Evolutionary conservation across 92 coral and sea anemone genomes (phyloP), one percentile per base, ranked within the genome.

Genomic region (Pocillopora grandis): DNA sequence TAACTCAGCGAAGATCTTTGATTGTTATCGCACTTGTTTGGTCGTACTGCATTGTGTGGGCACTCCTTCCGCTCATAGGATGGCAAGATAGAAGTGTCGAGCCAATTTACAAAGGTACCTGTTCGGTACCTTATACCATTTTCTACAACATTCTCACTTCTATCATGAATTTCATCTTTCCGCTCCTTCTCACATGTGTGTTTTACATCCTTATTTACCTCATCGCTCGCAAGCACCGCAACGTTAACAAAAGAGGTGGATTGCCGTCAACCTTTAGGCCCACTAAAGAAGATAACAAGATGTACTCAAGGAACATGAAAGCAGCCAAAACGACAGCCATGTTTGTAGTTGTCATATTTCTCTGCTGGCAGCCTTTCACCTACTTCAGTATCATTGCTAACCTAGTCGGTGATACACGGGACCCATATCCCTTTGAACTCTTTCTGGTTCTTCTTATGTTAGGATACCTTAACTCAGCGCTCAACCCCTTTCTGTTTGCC

Each of bases 321-420:
- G 84, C 92, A 16, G 90, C 92, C 56, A 90, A 90, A 66, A 93
- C 96, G 1, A 90, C 87, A 15, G 86, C 94, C 5, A 80, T 90
- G 82, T 88, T 93, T 33, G 86, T 93, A 55, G 86, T 88, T 5
- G 97, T 88, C 37, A 90, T 93, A 64, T 76, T 93, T 58, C 84
- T 90, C 83, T 93, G 97, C 67, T 93, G 97, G 97, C 85, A 85
- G 18, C 97, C 97, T 8, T 90, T 79, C 81, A 70, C 90, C n/a
- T 76, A 78, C 6, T 52, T 84, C 27, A 88, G 92, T 21, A 88
- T 93, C 9, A 88, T 83, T 27, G 17, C 87, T 70, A 93, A 90
- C 67, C 68, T 88, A 5, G 31, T 33, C 12, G n/a, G 52, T 1
- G 58, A 84, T 2, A 71, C 78, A 61, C 86, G 75, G 81, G 7